A percentile compares a stretch with the other conserved stretches of the same genome.
These are phyloP conservation scores for Anthrax anthrax DNA, from an alignment of 2,888 invertebrate genomes.

Conservation along the genomic window DNA sequence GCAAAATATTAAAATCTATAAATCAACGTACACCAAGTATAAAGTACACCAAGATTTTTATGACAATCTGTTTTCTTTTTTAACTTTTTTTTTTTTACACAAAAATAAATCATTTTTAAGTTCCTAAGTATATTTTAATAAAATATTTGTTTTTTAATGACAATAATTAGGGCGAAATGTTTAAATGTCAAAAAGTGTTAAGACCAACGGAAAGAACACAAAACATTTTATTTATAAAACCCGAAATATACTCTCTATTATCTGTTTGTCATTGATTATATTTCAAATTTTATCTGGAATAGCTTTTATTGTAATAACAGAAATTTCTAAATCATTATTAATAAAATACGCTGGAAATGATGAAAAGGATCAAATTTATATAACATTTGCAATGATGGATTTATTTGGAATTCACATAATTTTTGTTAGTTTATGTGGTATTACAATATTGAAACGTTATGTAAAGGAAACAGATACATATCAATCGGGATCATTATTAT, in stretches of 20 bases:
- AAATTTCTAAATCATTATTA: conserved; percentile 5
- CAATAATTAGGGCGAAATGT: conserved; percentile 8
- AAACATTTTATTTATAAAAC: not conserved
- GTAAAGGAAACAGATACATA: conserved; percentile 6
- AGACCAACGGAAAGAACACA: not conserved
- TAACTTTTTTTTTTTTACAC: too few species aligned
- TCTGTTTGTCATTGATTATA: not conserved
- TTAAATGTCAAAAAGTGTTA: conserved; percentile 8
- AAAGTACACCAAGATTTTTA: too few species aligned
- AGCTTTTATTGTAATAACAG: conserved; percentile 1
- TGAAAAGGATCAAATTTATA: conserved; percentile 7
- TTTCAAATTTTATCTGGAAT: conserved; percentile 1
- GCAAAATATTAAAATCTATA: too few species aligned
- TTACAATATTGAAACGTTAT: conserved; percentile 4
- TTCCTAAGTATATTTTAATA: too few species aligned
- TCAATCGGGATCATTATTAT: conserved; percentile 9
- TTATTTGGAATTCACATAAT: conserved; percentile 9
- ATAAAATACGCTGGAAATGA: conserved; percentile 5
- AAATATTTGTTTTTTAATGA: not conserved
- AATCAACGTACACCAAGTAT: too few species aligned
- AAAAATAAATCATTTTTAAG: too few species aligned
- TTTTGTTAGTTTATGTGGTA: conserved; percentile 8
- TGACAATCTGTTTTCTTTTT: too few species aligned
- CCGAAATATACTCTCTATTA: not conserved
- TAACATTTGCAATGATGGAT: conserved; percentile 8